Base-by-base conservation (phyloP, 30 jellyfish, hydroid and myxozoan genomes). In the Aurelia coerulea region DNA sequence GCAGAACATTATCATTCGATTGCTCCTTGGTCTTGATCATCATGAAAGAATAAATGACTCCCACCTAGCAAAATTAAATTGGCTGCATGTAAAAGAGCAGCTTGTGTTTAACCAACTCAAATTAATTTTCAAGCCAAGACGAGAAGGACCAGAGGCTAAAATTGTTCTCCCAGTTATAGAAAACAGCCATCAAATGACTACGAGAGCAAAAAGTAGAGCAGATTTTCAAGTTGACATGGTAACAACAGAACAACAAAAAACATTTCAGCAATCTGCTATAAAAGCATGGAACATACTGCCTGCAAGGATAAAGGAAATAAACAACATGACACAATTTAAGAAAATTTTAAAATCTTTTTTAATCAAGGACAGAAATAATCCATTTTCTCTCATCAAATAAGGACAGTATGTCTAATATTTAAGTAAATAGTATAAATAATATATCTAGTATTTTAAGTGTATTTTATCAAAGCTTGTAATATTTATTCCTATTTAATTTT, bases 1-100 rank as follows among this genome's bases (percentile, higher is more conserved):
- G 79, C 81, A 80, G 76, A 80, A 67, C 52, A 78, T 78, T 51
- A 60, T 78, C 75, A 80, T 80, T 65, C 60, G 90, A 80, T 5
- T 80, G 72, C 2, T 80, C 79, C 81, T 64, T 65, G 81, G 81
- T 80, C 81, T 66, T 80, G 81, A 42, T 80, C 41, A 13, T 80
- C 81, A 65, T 80, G 81, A 65, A 64, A 80, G 90, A 54, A 80
- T 65, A 80, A 80, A 81, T 80, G 81, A 64, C 64, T 67, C 50
- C 90, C 90, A 80, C 90, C 79, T 80, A 80, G 81, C 90, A 37
- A 80, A 80, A 65, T 80, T 80, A 80, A 80, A 64, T 80, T 80
- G 90, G 90, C 81, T 80, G 2, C 42, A 66, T 80, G 90, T 65
- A 74, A 78, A 78, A 68, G 87, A 76, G 87, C 76, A 76, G 88